These are phyloP conservation scores for Alces alces DNA, from an alignment of 2,113 vertebrate genomes.

Conservation along the genomic window DNA sequence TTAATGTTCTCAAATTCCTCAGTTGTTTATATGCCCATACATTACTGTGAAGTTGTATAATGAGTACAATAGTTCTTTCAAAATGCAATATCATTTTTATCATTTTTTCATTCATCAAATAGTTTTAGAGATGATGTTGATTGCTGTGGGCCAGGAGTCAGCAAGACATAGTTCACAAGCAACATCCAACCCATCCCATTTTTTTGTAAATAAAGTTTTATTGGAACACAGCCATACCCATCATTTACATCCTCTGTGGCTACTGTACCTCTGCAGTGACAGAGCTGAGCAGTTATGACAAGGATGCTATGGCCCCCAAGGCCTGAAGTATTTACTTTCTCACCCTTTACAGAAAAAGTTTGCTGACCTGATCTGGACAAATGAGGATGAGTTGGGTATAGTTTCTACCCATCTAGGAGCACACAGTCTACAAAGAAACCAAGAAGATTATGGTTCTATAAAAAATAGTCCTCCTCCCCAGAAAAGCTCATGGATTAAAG, in stretches of 20 bases:
- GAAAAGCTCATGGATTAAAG: background rate
- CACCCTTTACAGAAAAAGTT: background rate
- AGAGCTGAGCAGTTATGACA: background rate
- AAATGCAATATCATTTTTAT: background rate
- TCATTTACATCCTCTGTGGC: background rate
- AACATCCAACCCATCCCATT: background rate
- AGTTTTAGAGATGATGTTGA: background rate
- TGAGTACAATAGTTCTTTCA: background rate
- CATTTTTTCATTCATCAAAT: background rate
- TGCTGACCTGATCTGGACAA: background rate
- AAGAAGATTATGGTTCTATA: background rate
- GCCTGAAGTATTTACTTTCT: background rate
- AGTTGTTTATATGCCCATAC: background rate
- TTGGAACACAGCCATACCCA: fast-evolving
- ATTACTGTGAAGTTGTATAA: background rate
- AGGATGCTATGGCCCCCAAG: background rate
- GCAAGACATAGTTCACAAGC: background rate
- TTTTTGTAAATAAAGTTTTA: background rate
- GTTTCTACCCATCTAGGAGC: background rate
- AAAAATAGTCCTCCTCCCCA: background rate
- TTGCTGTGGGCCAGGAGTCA: background rate
- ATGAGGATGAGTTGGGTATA: background rate
- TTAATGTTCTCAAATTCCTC: background rate
- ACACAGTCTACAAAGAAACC: background rate
- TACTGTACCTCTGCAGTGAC: background rate